These are phyloP conservation scores for Castor canadensis DNA, from an alignment of 2,113 vertebrate species.

Conservation along the genomic window DNA sequence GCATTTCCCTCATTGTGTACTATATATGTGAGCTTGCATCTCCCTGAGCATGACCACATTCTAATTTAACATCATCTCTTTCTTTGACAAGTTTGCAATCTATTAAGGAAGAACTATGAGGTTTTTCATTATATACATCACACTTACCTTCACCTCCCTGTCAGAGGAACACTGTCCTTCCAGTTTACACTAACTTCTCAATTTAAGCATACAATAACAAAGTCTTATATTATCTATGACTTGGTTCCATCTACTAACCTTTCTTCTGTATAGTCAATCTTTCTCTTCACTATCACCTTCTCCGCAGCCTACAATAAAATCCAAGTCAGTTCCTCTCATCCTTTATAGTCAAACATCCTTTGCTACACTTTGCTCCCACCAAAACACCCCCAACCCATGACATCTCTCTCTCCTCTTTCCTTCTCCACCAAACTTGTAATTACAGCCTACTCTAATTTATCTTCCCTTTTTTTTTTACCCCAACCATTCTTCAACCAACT, in stretches of 20 bases:
- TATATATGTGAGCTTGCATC: neutral
- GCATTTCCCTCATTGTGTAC: neutral
- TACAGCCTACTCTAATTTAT: neutral
- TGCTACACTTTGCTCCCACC: neutral
- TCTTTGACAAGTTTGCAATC: constrained; percentile 12
- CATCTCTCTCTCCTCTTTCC: neutral
- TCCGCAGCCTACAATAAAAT: neutral
- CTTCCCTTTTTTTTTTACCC: neutral
- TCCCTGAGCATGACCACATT: neutral
- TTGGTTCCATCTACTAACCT: neutral
- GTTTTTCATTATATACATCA: neutral
- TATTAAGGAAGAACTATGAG: neutral
- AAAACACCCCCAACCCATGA: neutral
- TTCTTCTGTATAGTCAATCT: neutral
- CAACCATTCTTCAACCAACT: neutral
- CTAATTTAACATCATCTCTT: neutral
- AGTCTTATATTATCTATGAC: neutral
- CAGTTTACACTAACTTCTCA: neutral
- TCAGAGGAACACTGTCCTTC: neutral
- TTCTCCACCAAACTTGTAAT: neutral
- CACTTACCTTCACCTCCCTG: neutral
- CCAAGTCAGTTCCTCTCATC: neutral
- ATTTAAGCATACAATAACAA: neutral
- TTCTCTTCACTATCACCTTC: neutral
- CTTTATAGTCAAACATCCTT: neutral